Conservation (phyloP, 2,797 vertebrate genomes). For the Mus spretus region DNA sequence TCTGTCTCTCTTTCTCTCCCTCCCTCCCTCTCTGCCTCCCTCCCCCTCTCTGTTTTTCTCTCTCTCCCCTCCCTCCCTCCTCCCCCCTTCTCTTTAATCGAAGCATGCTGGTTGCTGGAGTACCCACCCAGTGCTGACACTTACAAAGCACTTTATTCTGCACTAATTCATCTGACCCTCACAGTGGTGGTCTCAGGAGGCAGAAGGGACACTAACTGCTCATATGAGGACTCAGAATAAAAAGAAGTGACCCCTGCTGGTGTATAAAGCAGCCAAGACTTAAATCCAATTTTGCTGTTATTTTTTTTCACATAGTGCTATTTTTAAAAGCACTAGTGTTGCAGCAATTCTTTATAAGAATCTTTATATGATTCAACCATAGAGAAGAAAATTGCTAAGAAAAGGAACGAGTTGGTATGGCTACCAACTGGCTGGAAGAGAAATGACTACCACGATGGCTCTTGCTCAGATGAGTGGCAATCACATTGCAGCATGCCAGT, state of each 20-base stretch:
- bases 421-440: not conserved
- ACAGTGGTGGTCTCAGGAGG: not conserved
- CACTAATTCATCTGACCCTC: slow-evolving; percentile 43
- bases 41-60: too few species aligned
- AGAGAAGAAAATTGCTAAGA: slow-evolving; percentile 56
- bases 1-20: not conserved
- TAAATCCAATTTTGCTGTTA: slow-evolving; percentile 13
- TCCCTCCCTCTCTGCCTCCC: rapidly evolving
- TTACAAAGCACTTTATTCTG: slow-evolving; percentile 28
- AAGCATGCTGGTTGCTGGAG: not conserved
- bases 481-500: not conserved
- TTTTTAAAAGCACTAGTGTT: slow-evolving; percentile 63
- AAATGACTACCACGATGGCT: not conserved
- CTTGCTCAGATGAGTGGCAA: not conserved
- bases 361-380: slow-evolving; percentile 56
- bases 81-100: not conserved
- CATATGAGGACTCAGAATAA: slow-evolving; percentile 42
- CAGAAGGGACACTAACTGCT: not conserved
- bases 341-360: slow-evolving; percentile 31
- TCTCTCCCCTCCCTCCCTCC: too few species aligned
- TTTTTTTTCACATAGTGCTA: slow-evolving; percentile 10
- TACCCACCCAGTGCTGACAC: not conserved
- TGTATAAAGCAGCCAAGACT: not conserved
- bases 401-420: slow-evolving; percentile 5
- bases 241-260: slow-evolving; percentile 24